A percentile compares a stretch with the other conserved stretches of the same genome.
Conservation (phyloP, 2,888 invertebrate genomes). For the Drosophila planitibia region DNA sequence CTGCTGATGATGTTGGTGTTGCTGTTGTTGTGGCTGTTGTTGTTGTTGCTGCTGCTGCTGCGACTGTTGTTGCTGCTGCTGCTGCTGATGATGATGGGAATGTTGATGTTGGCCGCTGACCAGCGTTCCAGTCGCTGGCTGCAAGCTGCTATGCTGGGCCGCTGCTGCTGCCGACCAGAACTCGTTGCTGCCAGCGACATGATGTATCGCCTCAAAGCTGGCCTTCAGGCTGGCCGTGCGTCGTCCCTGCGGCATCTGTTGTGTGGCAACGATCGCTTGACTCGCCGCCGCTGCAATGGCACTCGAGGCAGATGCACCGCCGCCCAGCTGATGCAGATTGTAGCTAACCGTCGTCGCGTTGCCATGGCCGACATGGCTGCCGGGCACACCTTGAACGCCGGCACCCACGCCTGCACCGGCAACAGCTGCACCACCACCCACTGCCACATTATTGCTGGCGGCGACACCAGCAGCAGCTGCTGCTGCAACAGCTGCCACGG, state of each 20-base stretch:
- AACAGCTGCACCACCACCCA: constrained; percentile 1
- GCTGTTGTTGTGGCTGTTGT: constrained; percentile 30
- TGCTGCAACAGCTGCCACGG: constrained; percentile 9
- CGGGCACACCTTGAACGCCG: constrained; percentile 5
- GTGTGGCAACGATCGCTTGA: constrained; percentile 98
- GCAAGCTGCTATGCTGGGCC: constrained; percentile 89
- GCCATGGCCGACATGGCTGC: constrained; percentile 32
- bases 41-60: constrained; percentile 15
- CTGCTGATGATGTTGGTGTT: constrained; percentile 83
- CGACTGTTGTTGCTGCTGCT: constrained; percentile 86
- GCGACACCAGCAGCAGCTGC: constrained; percentile 15
- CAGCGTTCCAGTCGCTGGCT: constrained; percentile 81
- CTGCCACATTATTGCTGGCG: constrained; percentile 20
- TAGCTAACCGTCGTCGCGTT: constrained; percentile 86
- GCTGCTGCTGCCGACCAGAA: constrained; percentile 88
- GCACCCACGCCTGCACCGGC: constrained; percentile 4
- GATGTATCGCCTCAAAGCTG: constrained; percentile 95
- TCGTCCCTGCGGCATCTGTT: constrained; percentile 97
- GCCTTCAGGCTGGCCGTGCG: constrained; percentile 97
- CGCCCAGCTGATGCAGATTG: constrained; percentile 92
- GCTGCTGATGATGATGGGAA: constrained; percentile 28
- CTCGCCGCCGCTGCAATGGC: constrained; percentile 97
- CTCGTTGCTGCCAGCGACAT: constrained; percentile 88
- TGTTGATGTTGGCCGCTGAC: constrained; percentile 86
- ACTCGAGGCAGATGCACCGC: constrained; percentile 89